These are phyloP conservation scores for Ibycter americanus DNA, from an alignment of 2,797 vertebrate genomes.

Conservation along the genomic window DNA sequence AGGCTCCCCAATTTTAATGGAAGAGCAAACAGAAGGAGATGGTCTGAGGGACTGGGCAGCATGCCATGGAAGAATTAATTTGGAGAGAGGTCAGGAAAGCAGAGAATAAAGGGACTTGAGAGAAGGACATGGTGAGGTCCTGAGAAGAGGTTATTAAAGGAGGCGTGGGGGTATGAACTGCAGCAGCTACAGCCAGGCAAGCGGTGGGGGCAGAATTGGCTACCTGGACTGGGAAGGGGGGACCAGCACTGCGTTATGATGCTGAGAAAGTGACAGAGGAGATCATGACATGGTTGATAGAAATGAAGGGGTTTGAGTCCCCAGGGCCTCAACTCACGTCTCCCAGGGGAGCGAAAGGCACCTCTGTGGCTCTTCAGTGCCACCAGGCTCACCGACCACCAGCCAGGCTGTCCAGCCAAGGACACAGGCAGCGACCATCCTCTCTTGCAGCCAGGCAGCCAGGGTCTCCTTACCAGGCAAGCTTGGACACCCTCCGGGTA, in stretches of 20 bases:
- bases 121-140: not conserved
- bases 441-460: not conserved
- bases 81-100: not conserved
- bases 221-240: not conserved
- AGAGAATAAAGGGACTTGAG: not conserved
- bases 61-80: not conserved
- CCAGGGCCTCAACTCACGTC: not conserved
- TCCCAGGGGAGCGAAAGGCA: not conserved
- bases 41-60: not conserved
- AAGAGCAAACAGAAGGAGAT: conserved; percentile 14
- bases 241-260: not conserved
- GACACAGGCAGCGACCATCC: not conserved
- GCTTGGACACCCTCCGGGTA: not conserved
- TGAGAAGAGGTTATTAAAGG: not conserved
- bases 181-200: not conserved
- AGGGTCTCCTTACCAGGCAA: not conserved
- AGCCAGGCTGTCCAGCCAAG: not conserved
- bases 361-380: not conserved
- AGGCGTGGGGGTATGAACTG: not conserved
- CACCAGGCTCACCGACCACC: not conserved
- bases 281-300: not conserved
- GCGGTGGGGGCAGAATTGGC: not conserved
- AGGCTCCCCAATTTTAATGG: not conserved
- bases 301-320: not conserved
- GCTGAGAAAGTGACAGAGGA: not conserved